Evolutionary conservation across 2,113 vertebrate genomes (phyloP).

Genomic region (Paratilapia polleni): DNA sequence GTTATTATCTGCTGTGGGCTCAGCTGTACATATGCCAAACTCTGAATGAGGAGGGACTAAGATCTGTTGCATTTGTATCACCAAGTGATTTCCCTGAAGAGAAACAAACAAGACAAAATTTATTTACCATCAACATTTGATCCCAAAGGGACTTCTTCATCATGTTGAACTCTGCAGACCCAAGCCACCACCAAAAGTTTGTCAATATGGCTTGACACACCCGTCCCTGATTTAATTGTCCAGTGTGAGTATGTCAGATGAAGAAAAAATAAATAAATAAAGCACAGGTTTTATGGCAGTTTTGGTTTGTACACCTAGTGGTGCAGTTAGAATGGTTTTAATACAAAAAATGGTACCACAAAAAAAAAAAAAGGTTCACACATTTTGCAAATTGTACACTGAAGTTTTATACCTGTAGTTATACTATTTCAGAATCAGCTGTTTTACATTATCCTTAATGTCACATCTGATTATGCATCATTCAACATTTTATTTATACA

Average conservation of each 20-base stretch:
- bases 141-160: slow-evolving; percentile 29
- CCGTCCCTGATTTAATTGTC: background rate
- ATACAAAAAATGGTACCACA: background rate
- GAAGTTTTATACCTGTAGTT: background rate
- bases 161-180: slow-evolving; percentile 5
- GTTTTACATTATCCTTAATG: background rate
- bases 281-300: background rate
- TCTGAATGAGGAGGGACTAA: background rate
- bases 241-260: slow-evolving; percentile 16
- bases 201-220: background rate
- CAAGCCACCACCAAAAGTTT: background rate
- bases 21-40: background rate
- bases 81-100: background rate
- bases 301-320: no score
- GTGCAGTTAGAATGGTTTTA: background rate
- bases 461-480: background rate
- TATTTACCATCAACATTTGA: slow-evolving; percentile 27
- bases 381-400: background rate
- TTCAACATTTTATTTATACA: background rate
- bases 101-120: background rate
- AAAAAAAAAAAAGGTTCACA: background rate
- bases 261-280: slow-evolving; percentile 1
- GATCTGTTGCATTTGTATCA: slow-evolving; percentile 10
- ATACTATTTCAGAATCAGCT: slow-evolving; percentile 2
- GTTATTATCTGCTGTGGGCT: background rate